Evolutionary conservation across 2,797 vertebrate species (phyloP).

Genomic region (Potorous gilbertii): DNA sequence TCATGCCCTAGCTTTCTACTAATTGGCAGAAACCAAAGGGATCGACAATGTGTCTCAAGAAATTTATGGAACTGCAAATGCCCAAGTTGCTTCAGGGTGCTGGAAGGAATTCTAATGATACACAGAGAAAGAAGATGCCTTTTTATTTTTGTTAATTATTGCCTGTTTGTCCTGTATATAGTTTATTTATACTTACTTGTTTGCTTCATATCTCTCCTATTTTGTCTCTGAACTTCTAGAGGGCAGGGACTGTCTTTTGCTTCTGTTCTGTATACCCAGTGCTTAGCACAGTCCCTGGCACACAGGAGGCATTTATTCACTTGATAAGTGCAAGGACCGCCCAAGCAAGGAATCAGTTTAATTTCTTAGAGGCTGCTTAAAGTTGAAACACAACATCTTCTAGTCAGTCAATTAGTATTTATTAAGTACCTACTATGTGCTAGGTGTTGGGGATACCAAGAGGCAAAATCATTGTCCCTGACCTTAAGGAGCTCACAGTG

Average conservation of each 20-base stretch:
- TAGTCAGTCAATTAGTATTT: neutral
- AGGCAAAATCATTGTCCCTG: neutral
- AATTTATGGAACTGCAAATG: neutral
- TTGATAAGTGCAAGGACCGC: too few species aligned
- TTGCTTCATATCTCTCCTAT: neutral
- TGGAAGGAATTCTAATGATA: neutral
- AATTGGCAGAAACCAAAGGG: neutral
- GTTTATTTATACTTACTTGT: neutral
- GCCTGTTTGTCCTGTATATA: neutral
- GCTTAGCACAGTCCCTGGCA: too few species aligned
- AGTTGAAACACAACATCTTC: neutral
- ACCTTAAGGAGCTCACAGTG: neutral
- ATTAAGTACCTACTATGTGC: neutral
- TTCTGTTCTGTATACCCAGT: neutral
- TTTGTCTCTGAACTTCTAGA: neutral
- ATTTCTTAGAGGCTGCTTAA: neutral
- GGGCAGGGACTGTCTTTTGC: neutral
- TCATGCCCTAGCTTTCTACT: neutral
- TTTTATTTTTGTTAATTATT: neutral
- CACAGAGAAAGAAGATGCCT: neutral
- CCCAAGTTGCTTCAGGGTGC: neutral
- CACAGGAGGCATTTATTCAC: neutral
- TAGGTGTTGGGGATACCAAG: neutral
- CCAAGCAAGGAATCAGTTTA: neutral
- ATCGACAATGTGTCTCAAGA: neutral